Conservation (phyloP, 1,140 invertebrate genomes). For the Pogonognathellus flavescens region DNA sequence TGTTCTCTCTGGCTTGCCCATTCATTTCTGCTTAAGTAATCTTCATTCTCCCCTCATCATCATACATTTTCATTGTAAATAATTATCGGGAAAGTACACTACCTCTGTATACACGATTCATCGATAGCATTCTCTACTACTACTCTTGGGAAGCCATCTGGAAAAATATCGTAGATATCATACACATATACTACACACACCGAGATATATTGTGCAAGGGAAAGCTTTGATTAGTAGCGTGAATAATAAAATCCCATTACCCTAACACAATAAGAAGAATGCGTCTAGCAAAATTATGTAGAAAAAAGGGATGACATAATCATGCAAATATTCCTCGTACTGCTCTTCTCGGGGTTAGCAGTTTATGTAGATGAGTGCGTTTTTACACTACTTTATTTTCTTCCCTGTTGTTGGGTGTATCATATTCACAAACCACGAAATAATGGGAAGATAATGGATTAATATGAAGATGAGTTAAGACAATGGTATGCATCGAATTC, state of each 20-base stretch:
- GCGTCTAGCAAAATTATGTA: too few relatives aligned
- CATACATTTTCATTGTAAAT: slow-evolving; percentile 44
- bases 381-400: neutral
- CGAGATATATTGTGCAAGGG: neutral
- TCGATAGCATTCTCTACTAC: neutral
- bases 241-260: too few relatives aligned
- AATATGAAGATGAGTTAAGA: neutral
- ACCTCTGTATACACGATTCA: neutral
- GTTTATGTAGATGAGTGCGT: slow-evolving; percentile 6
- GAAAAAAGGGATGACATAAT: slow-evolving; percentile 31
- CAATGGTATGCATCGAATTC: neutral
- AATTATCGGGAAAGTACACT: slow-evolving; percentile 7
- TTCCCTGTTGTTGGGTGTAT: neutral
- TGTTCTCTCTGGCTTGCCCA: neutral
- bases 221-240: too few relatives aligned
- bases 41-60: slow-evolving; percentile 43
- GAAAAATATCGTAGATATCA: neutral
- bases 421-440: neutral
- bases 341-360: neutral
- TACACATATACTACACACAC: too few relatives aligned
- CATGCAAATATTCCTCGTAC: neutral
- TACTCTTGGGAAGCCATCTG: neutral
- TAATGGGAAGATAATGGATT: neutral
- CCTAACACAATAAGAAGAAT: too few relatives aligned
- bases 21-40: slow-evolving; percentile 40